Base-by-base conservation (phyloP, 1,140 invertebrate species). In the Sweltsa coloradensis region DNA sequence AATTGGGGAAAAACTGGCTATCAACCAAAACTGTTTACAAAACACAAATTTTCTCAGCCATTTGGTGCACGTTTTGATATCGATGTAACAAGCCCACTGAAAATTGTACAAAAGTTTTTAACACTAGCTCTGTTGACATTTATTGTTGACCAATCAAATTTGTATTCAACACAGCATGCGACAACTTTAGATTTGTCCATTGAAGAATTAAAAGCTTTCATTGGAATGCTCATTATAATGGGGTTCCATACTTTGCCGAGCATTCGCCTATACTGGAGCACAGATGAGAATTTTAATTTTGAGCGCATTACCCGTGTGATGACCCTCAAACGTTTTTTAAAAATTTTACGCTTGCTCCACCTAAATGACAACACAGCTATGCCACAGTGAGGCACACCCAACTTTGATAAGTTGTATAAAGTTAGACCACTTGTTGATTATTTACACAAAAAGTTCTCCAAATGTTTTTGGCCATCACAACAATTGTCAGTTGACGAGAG, bases 201-300 rank as follows among this genome's bases (percentile, higher is more conserved):
- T 5, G 21, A 13, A 39, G 51, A 53, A 37, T 49, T 53, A 23
- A 9, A 47, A 21, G 45, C 51, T 1, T 27, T 53, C 3, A 40
- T 51, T 42, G 51, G 51, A 24, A 51, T 53, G 7, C 24, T 53
- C n/a, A 47, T 53, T 39, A 51, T 53, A 27, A 51, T 51, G 49
- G 49, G 43, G 24, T 51, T 53, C 23, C 39, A 51, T 43, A 5
- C 9, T 14, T 45, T 53, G 26, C 49, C 49, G 14, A 41, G 26
- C 41, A 43, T 53, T 22, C 31, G 34, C 11, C 25, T 39, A n/a
- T 53, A 47, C 41, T 51, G 49, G 51, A 41, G 26, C 14, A 41
- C 45, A 9, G 49, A 51, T 47, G 43, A 50, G 25, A 53, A 53
- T 27, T 51, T 53, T 34, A 47, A 50, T 51, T 19, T 34, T 29